Evolutionary conservation across 2,113 vertebrate genomes (phyloP).

Genomic region (Ornithorhynchus anatinus): DNA sequence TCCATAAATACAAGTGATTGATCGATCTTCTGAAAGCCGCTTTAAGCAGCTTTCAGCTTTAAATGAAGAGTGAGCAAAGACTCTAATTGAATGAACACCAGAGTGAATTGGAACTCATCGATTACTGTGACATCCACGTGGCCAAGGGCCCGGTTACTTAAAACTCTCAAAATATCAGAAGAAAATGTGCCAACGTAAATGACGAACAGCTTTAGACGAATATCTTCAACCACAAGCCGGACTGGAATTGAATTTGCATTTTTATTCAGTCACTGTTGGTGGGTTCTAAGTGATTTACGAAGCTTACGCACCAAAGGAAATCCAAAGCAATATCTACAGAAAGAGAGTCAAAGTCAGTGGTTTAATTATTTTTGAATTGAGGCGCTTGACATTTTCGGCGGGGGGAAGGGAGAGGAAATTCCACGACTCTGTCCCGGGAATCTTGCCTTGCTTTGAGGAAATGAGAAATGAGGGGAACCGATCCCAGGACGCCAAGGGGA

Average conservation of each 20-base stretch:
- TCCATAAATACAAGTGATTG: background rate
- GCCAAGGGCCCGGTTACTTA: background rate
- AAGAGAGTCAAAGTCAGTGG: background rate
- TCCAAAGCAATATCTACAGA: slow-evolving; percentile 1
- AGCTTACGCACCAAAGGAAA: background rate
- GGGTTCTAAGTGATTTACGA: background rate
- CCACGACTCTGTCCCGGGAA: background rate
- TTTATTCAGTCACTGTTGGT: background rate
- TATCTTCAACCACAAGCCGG: background rate
- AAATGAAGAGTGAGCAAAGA: background rate
- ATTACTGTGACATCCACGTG: background rate
- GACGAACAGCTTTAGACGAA: background rate
- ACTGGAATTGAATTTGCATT: background rate
- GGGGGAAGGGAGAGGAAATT: too few species aligned
- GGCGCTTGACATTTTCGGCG: background rate
- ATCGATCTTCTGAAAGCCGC: background rate
- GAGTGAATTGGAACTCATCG: background rate
- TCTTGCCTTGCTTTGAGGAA: background rate
- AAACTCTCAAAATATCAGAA: fast-evolving
- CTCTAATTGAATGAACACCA: background rate
- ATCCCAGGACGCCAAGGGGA: background rate
- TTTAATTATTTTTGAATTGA: background rate
- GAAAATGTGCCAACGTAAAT: background rate
- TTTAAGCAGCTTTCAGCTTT: background rate
- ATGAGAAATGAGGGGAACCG: background rate